Conservation (phyloP, 2,888 invertebrate species). For the Oegoconia quadripuncta region DNA sequence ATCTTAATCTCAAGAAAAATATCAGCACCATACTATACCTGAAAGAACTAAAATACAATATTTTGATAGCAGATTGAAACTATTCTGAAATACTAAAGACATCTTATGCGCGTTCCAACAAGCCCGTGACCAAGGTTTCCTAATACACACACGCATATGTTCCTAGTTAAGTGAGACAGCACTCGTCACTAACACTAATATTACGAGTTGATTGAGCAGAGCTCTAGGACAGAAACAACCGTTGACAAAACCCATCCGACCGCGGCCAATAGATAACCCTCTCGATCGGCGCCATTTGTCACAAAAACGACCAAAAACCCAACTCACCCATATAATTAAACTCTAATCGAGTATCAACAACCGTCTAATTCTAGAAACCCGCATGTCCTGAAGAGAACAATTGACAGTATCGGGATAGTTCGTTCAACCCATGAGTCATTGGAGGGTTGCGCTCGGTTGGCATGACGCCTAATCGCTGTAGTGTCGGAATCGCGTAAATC, state of each 20-base stretch:
- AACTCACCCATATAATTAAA: slow-evolving; percentile 21
- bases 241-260: slow-evolving; percentile 3
- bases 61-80: no score
- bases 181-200: background rate
- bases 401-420: slow-evolving; percentile 55
- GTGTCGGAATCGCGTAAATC: slow-evolving; percentile 67
- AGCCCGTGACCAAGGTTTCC: no score
- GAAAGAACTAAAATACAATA: no score
- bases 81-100: no score
- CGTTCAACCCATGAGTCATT: slow-evolving; percentile 70
- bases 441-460: slow-evolving; percentile 49
- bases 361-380: slow-evolving; percentile 44
- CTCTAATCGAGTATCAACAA: slow-evolving; percentile 20
- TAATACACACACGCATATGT: no score
- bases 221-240: background rate
- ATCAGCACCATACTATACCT: no score
- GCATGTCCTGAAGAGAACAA: slow-evolving; percentile 73
- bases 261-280: slow-evolving; percentile 6
- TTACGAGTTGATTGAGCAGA: background rate
- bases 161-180: background rate
- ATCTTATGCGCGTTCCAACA: no score
- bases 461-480: slow-evolving; percentile 72
- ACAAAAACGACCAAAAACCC: slow-evolving; percentile 19
- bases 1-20: no score
- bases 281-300: slow-evolving; percentile 10